These are phyloP conservation scores for Chaenocephalus aceratus DNA, from an alignment of 2,113 vertebrate species.

Conservation along the genomic window DNA sequence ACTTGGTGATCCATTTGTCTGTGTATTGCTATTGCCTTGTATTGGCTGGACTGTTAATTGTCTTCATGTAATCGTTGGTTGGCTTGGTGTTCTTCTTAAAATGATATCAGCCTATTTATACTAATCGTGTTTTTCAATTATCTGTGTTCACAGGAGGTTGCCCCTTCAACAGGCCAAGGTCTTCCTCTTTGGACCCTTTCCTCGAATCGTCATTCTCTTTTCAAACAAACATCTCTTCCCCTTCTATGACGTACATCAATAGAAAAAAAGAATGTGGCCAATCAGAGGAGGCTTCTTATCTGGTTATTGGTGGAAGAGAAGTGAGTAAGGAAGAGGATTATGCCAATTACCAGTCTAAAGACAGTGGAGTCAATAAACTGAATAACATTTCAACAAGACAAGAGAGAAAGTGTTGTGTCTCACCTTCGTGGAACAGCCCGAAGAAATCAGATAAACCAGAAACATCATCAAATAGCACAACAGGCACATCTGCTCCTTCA, in stretches of 20 bases:
- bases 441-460: slow-evolving; percentile 64
- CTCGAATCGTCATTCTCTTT: slow-evolving; percentile 67
- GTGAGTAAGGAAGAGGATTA: slow-evolving; percentile 62
- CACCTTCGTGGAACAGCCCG: slow-evolving; percentile 27
- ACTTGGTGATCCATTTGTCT: slow-evolving; percentile 91
- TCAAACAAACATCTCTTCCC: slow-evolving; percentile 39
- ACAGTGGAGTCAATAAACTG: slow-evolving; percentile 45
- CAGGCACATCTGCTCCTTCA: slow-evolving; percentile 64
- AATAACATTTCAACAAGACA: slow-evolving; percentile 25
- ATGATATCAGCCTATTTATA: slow-evolving; percentile 2
- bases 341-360: slow-evolving; percentile 62
- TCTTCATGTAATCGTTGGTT: slow-evolving; percentile 56
- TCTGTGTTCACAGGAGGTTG: slow-evolving; percentile 76
- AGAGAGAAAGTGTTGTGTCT: slow-evolving; percentile 29
- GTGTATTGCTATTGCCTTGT: slow-evolving; percentile 83
- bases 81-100: slow-evolving; percentile 57
- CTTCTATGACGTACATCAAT: slow-evolving; percentile 46
- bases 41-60: slow-evolving; percentile 68
- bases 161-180: slow-evolving; percentile 69
- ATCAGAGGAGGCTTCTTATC: slow-evolving; percentile 72
- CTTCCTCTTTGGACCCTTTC: slow-evolving; percentile 80
- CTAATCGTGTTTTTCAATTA: slow-evolving; percentile 12
- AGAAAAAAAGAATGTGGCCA: slow-evolving; percentile 47
- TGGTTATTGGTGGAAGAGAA: slow-evolving; percentile 70
- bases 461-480: slow-evolving; percentile 63